Evolutionary conservation across 1,140 invertebrate genomes (phyloP).

Genomic region (Littorina saxatilis): DNA sequence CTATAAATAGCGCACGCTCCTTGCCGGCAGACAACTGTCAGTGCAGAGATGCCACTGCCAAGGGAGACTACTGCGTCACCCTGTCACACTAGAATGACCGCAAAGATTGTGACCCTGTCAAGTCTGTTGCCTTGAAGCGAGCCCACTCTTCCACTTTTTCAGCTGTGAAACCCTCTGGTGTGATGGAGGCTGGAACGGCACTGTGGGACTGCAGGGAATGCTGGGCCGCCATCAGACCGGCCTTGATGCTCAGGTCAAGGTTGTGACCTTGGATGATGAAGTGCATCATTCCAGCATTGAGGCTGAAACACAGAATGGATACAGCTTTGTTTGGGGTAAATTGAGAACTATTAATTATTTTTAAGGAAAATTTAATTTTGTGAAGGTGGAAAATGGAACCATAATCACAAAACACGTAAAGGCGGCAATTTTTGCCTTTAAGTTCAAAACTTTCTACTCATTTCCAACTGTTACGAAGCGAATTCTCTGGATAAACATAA

Average conservation of each 20-base stretch:
- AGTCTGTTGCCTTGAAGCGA: not conserved
- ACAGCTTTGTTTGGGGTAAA: not conserved
- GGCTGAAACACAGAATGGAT: conserved; percentile 69
- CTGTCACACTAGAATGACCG: no score
- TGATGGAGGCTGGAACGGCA: conserved; percentile 74
- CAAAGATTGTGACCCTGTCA: no score
- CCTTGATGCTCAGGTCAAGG: conserved; percentile 73
- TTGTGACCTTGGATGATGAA: conserved; percentile 76
- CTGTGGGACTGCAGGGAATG: conserved; percentile 76
- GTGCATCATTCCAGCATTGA: conserved; percentile 77
- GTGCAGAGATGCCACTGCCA: no score
- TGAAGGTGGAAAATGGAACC: not conserved
- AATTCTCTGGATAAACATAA: no score
- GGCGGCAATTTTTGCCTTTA: no score
- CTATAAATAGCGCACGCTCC: no score
- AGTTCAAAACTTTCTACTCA: no score
- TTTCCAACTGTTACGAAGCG: no score
- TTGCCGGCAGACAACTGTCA: no score
- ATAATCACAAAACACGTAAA: not conserved
- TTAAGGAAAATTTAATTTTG: no score
- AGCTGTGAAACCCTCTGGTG: conserved; percentile 18
- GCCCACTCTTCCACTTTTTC: conserved; percentile 38
- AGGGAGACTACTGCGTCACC: no score
- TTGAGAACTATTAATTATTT: no score
- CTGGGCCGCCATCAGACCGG: conserved; percentile 77